Base-by-base conservation (phyloP, 2,888 invertebrate species). In the Caenorhabditis drosophilae region DNA sequence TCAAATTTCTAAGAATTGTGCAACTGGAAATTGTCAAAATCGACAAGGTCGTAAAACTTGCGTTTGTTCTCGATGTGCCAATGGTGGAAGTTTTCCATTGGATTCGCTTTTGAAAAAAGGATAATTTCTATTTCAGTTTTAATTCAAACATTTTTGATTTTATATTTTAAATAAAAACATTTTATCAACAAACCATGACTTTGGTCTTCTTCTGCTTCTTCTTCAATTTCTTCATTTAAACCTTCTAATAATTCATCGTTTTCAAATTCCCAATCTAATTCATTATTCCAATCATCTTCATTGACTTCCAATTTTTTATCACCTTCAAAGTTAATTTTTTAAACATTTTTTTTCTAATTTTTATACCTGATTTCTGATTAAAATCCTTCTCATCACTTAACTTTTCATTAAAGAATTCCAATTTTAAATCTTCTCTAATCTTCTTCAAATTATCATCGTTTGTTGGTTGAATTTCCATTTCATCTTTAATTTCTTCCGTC, bases 51-150 rank as follows among this genome's bases (percentile, higher is more conserved):
- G 58, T 9, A 58, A 58, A 6, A 59, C 55, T 12, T 64, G 64
- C 31, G 58, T 59, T 0, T 64, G 64, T 51, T 38, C 38, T 23
- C 36, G 63, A 50, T 63, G 63, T 46, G 63, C 53, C 6, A 63
- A 57, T 31, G 61, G 55, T 22, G 59, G 52, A 26, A 46, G 49
- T 50, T 42, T 51, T 20, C 48, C 53, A 11, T 23, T 57, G 1
- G 57, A 48, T 23, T 42, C 41, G 1, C 22, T 57, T 11, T 49
- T 54, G 16, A 46, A 40, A 38, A 56, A 38, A 31, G 48, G 26
- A 54, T 45, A 45, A 31, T 44, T 25, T 26, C 16, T 47, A 15
- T 45, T 35, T 22, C 22, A 9, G 4, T 36, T 4, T 23, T 22
- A 9, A 26, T 20, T 36, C 16, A 9, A n/a, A 20, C 11, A 11